These are phyloP conservation scores for Dendroctonus valens DNA, from an alignment of 1,140 invertebrate genomes.

Conservation along the genomic window DNA sequence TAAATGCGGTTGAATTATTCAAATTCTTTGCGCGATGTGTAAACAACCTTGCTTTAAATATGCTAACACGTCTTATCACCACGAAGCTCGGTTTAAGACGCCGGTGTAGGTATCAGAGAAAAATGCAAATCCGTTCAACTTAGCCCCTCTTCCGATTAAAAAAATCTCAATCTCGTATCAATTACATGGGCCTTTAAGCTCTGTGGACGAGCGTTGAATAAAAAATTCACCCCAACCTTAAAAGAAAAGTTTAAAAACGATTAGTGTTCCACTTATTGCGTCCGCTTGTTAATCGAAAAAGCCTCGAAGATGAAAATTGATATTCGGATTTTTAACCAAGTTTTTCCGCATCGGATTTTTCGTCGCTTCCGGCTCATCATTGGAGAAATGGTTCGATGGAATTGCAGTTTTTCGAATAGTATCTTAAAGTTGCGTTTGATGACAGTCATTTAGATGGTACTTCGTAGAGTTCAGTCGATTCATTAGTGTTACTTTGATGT, in stretches of 20 bases:
- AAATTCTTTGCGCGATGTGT: too few species aligned
- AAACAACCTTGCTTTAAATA: too few species aligned
- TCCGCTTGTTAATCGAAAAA: conserved; percentile 40
- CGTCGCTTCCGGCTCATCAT: too few species aligned
- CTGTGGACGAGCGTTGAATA: conserved; percentile 35
- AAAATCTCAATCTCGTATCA: conserved; percentile 38
- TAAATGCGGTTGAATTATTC: too few species aligned
- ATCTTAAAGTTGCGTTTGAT: too few species aligned
- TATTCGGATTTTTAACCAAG: conserved; percentile 41
- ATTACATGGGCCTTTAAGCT: conserved; percentile 42
- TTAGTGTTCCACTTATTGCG: conserved; percentile 43
- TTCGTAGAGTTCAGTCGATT: too few species aligned
- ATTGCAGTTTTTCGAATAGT: too few species aligned
- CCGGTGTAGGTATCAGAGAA: neutral
- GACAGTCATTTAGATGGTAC: too few species aligned
- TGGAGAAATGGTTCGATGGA: too few species aligned
- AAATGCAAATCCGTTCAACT: conserved; percentile 11
- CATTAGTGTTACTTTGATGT: too few species aligned
- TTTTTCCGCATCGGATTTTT: conserved; percentile 10
- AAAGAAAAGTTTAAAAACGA: conserved; percentile 44
- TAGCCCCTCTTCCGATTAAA: conserved; percentile 18
- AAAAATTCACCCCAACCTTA: conserved; percentile 43
- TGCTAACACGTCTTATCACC: too few species aligned
- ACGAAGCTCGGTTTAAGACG: too few species aligned
- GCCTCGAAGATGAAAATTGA: conserved; percentile 37